Percentiles rank a stretch among this genome's conserved stretches.
Conservation (phyloP, 2,113 vertebrate species). For the Prionailurus bengalensis region DNA sequence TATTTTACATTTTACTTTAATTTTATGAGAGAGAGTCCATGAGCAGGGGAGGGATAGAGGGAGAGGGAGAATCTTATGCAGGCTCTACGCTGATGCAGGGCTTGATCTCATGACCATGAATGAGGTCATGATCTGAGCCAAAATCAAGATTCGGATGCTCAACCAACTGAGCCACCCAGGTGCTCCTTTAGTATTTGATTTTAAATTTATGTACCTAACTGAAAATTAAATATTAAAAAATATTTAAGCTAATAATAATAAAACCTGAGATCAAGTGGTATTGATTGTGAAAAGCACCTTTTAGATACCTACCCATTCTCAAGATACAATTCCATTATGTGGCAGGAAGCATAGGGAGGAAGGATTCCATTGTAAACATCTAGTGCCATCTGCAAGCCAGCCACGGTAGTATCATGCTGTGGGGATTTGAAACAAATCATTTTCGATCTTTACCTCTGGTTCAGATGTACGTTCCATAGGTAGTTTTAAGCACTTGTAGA, state of each 20-base stretch:
- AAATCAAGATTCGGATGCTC: no score
- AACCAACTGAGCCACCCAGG: no score
- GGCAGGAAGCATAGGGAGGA: conserved; percentile 93
- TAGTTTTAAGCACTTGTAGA: not conserved
- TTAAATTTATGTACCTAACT: conserved; percentile 31
- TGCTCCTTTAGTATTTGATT: not conserved
- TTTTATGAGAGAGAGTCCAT: no score
- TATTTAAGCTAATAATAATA: not conserved
- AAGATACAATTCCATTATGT: conserved; percentile 93
- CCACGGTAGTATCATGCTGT: conserved; percentile 92
- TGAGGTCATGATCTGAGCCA: no score
- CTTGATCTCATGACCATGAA: no score
- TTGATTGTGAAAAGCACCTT: conserved; percentile 3
- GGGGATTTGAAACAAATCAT: conserved; percentile 36
- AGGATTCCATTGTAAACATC: conserved; percentile 91
- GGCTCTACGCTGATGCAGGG: no score
- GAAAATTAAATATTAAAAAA: not conserved
- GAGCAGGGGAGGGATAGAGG: no score
- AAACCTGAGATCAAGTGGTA: not conserved
- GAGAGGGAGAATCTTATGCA: no score
- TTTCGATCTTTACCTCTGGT: not conserved
- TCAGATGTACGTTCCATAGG: not conserved
- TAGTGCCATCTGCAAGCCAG: conserved; percentile 93
- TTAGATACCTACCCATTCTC: conserved; percentile 90
- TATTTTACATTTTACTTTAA: not conserved